Evolutionary conservation across 2,888 invertebrate genomes (phyloP), one percentile per base, ranked within the genome.

Genomic region (Trichopoda pennipes): DNA sequence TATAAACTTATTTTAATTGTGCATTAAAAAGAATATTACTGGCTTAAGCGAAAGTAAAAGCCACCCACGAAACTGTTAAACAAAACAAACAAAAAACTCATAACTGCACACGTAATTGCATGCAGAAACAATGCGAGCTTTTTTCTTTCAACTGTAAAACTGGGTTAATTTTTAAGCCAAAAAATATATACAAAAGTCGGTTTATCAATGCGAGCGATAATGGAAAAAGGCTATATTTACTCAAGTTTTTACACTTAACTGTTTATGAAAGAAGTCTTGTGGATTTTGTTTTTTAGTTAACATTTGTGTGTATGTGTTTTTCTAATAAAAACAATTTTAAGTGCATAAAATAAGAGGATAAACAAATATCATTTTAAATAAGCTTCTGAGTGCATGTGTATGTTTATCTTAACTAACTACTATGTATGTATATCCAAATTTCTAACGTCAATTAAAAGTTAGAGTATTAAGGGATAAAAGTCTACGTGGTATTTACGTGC

Each of bases 161-260:
- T 77, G 61, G 69, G 77, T 77, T 77, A 77, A 77, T 77, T 69
- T 69, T 69, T 61, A 55, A 14, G 63, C 32, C 47, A 17, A 21
- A 35, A 72, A 61, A 63, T 63, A 44, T 55, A 14, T 21, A 44
- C n/a, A 73, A 63, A 73, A 55, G 68, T 56, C 68, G 44, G 28
- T 56, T 44, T 17, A 68, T 44, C 28, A 28, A 68, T 68, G 28
- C 1, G 28, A 28, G 7, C 3, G 17, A 68, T 53, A 17, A 19
- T 21, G 1, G 23, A 23, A 16, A 38, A 10, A 53, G n/a, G 4
- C 23, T 21, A n/a, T n/a, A 38, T 23, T 8, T 49, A 9, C 10
- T n/a, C 7, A 19, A 8, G 9, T 21, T 53, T 66, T 44, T 32
- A 56, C 56, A 42, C 42, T 23, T 21, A 21, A 16, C 21, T 10